Evolutionary conservation across 2,888 invertebrate species (phyloP).

Genomic region (Morinoia aosen): DNA sequence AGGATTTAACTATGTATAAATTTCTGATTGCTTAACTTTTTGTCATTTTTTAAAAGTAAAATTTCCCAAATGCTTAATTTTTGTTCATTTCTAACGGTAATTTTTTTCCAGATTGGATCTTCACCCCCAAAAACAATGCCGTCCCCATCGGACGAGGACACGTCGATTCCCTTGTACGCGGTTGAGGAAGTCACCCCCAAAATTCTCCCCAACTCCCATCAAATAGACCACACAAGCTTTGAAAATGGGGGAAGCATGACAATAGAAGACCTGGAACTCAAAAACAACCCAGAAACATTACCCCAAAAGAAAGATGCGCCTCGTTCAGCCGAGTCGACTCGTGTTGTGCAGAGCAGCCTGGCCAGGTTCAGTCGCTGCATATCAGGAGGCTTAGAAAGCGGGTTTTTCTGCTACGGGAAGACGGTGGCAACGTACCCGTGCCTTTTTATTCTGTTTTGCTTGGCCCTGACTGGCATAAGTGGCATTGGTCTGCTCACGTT

Average conservation of each 20-base stretch:
- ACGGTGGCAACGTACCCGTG: conserved; percentile 61
- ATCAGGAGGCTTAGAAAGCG: conserved; percentile 57
- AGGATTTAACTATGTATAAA: too few species aligned
- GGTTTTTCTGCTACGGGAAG: conserved; percentile 62
- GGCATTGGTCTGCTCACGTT: conserved; percentile 65
- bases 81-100: too few species aligned
- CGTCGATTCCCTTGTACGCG: neutral
- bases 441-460: conserved; percentile 60
- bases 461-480: conserved; percentile 59
- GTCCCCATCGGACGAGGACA: neutral
- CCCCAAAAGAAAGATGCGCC: neutral
- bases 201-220: neutral
- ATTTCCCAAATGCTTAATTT: too few species aligned
- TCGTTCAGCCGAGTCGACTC: neutral
- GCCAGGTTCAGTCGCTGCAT: conserved; percentile 55
- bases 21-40: too few species aligned
- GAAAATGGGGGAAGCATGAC: neutral
- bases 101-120: too few species aligned
- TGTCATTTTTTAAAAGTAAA: too few species aligned
- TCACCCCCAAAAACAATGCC: neutral
- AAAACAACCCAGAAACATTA: neutral
- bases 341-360: conserved; percentile 47
- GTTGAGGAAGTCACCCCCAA: neutral
- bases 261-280: neutral
- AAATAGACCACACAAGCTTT: neutral